A percentile compares a stretch with the other conserved stretches of the same genome.
phyloP scores from a whole-genome alignment of 92 coral and sea anemone genomes.

The Phenganax subtilis region DNA sequence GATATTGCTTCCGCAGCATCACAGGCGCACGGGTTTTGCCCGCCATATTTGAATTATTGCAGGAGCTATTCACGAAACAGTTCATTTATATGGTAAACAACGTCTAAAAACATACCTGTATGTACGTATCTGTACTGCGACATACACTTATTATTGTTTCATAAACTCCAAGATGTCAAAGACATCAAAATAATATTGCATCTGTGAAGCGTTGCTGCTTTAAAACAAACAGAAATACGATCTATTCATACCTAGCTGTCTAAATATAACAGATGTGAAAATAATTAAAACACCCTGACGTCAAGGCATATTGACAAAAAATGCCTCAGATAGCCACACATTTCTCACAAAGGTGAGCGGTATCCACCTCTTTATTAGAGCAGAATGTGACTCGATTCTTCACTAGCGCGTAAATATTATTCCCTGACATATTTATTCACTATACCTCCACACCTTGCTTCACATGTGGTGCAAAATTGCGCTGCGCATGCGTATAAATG shows the following conservation, averaged over 20 bases:
- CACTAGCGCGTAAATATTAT: not conserved
- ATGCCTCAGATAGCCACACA: constrained; percentile 23
- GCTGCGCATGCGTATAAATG: too few species aligned
- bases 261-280: not conserved
- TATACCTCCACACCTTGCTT: too few species aligned
- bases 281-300: not conserved
- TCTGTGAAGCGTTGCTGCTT: not conserved
- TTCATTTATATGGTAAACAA: not conserved
- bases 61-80: not conserved
- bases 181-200: not conserved
- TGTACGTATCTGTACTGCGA: not conserved
- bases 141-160: not conserved
- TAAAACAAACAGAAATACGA: not conserved
- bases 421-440: not conserved
- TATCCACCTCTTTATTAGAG: not conserved
- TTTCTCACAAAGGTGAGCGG: constrained; percentile 22
- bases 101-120: not conserved
- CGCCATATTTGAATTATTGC: constrained; percentile 4
- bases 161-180: not conserved
- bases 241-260: not conserved
- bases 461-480: not conserved
- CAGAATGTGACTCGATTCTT: constrained; percentile 11
- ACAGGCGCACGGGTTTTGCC: not conserved
- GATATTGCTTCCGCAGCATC: not conserved
- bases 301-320: not conserved